A percentile compares a stretch with the other conserved stretches of the same genome.
These are phyloP conservation scores for Salvelinus alpinus DNA, from an alignment of 2,113 vertebrate genomes.

Conservation along the genomic window DNA sequence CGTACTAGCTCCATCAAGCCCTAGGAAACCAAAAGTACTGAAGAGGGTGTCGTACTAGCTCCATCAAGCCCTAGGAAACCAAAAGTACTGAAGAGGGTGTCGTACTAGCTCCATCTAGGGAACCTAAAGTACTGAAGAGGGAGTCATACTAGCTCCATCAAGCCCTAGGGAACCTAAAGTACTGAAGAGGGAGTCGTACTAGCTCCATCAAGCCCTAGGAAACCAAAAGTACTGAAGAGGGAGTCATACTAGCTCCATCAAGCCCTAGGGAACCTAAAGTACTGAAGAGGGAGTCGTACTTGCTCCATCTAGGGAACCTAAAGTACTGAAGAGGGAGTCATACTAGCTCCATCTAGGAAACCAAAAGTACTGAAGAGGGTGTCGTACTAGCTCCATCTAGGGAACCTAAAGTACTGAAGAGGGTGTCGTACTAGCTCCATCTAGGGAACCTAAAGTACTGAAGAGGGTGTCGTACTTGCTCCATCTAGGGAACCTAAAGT, in stretches of 20 bases:
- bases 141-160: background rate
- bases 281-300: background rate
- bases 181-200: background rate
- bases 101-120: too few relatives aligned
- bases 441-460: background rate
- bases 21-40: too few relatives aligned
- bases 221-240: background rate
- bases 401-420: background rate
- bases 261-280: background rate
- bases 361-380: too few relatives aligned
- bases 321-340: background rate
- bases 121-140: too few relatives aligned
- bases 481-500: too few relatives aligned
- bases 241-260: background rate
- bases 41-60: background rate
- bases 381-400: background rate
- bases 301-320: background rate
- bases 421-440: background rate
- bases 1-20: too few relatives aligned
- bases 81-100: background rate
- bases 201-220: background rate
- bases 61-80: background rate
- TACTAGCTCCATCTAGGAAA: too few relatives aligned
- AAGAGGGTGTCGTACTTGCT: background rate
- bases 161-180: background rate